A percentile compares a stretch with the other conserved stretches of the same genome.
These are phyloP conservation scores for Alitta virens DNA, from an alignment of 2,888 invertebrate genomes.

Conservation along the genomic window DNA sequence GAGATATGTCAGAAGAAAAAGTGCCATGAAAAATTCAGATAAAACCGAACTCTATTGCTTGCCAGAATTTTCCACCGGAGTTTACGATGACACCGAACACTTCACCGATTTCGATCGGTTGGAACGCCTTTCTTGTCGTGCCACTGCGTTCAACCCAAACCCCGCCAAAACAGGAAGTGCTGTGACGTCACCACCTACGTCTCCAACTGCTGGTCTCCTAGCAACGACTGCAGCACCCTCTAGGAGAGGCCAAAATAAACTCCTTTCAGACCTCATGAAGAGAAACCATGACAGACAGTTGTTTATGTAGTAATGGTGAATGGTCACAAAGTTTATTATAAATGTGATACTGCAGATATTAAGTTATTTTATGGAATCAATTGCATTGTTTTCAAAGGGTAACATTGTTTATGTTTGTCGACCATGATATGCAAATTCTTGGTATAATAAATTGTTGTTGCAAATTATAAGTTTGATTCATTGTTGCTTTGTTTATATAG, in stretches of 20 bases:
- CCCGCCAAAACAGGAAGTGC: neutral
- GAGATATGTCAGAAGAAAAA: neutral
- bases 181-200: neutral
- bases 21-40: neutral
- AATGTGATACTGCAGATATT: too few relatives aligned
- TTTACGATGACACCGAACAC: neutral
- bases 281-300: constrained; percentile 22
- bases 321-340: too few relatives aligned
- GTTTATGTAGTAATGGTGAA: neutral
- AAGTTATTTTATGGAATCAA: too few relatives aligned
- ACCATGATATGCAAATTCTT: too few relatives aligned
- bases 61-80: constrained; percentile 9
- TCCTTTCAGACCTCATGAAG: constrained; percentile 20
- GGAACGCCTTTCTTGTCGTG: constrained; percentile 16
- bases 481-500: too few relatives aligned
- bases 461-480: too few relatives aligned
- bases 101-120: neutral
- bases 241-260: constrained; percentile 14
- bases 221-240: constrained; percentile 1
- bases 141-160: constrained; percentile 13
- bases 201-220: neutral
- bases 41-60: constrained; percentile 9
- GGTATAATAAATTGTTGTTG: too few relatives aligned
- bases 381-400: too few relatives aligned
- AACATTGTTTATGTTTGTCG: too few relatives aligned